These are phyloP conservation scores for Chloroceryle inda DNA, from an alignment of 2,797 vertebrate species.

Conservation along the genomic window DNA sequence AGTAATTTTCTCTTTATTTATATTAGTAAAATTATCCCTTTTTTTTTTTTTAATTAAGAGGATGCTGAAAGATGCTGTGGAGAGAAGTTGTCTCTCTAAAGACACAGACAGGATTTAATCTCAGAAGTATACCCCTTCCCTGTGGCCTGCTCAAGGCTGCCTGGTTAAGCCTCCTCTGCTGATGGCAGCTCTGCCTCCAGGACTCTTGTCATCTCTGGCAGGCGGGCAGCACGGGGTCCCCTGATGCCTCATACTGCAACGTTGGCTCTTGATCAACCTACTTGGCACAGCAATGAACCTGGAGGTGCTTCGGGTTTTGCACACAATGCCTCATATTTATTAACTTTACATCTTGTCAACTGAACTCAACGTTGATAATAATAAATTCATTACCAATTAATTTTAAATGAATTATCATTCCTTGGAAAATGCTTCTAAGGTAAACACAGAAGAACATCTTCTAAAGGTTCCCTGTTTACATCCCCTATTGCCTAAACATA, in stretches of 20 bases:
- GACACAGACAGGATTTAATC: constrained; percentile 22
- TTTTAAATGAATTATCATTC: not conserved
- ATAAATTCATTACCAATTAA: constrained; percentile 23
- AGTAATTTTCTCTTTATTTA: constrained; percentile 43
- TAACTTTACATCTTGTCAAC: not conserved
- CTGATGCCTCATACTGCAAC: not conserved
- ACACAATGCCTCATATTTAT: not conserved
- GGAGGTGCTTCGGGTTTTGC: not conserved
- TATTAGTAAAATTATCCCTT: constrained; percentile 17
- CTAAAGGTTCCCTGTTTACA: not conserved
- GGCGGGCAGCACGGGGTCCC: not conserved
- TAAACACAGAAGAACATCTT: not conserved
- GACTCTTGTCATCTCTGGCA: not conserved
- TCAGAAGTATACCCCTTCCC: not conserved
- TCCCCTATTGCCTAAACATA: not conserved
- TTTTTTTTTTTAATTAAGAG: constrained; percentile 38
- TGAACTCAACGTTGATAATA: constrained; percentile 38
- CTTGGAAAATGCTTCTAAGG: not conserved
- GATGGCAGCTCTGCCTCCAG: not conserved
- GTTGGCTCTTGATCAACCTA: not conserved
- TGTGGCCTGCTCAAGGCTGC: not conserved
- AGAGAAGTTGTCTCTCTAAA: constrained; percentile 2
- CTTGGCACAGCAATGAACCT: not conserved
- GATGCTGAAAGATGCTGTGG: constrained; percentile 27
- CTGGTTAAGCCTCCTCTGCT: not conserved